Conservation (phyloP, 2,888 invertebrate species). For the Rotaria socialis region DNA sequence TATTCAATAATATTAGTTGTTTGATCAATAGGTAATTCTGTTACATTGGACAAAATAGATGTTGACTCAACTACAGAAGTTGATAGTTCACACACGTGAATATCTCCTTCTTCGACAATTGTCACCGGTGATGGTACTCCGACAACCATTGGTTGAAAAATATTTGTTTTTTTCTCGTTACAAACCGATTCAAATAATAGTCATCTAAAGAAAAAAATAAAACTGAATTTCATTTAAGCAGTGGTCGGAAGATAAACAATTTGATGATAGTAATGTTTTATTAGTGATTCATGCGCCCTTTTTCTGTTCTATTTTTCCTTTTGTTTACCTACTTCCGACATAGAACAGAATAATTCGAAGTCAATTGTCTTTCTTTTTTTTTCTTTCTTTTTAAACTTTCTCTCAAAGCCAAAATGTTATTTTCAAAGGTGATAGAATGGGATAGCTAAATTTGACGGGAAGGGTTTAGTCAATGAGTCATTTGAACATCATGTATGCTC, state of each 20-base stretch:
- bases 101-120: slow-evolving; percentile 1
- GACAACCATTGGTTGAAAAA: not conserved
- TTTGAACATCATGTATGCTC: no score
- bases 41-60: not conserved
- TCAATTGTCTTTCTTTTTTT: no score
- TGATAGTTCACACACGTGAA: not conserved
- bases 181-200: not conserved
- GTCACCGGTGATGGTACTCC: not conserved
- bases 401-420: no score
- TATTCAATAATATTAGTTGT: not conserved
- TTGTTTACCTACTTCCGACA: not conserved
- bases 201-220: not conserved
- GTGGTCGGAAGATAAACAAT: slow-evolving; percentile 22
- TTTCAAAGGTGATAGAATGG: no score
- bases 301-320: not conserved
- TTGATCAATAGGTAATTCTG: not conserved
- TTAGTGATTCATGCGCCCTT: not conserved
- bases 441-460: no score
- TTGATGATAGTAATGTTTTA: not conserved
- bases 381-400: no score
- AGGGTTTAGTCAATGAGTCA: no score
- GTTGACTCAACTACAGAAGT: not conserved
- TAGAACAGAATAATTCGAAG: no score
- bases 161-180: not conserved
- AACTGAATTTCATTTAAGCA: not conserved